Conservation (phyloP, 2,113 vertebrate species). For the Scolopax mira region DNA sequence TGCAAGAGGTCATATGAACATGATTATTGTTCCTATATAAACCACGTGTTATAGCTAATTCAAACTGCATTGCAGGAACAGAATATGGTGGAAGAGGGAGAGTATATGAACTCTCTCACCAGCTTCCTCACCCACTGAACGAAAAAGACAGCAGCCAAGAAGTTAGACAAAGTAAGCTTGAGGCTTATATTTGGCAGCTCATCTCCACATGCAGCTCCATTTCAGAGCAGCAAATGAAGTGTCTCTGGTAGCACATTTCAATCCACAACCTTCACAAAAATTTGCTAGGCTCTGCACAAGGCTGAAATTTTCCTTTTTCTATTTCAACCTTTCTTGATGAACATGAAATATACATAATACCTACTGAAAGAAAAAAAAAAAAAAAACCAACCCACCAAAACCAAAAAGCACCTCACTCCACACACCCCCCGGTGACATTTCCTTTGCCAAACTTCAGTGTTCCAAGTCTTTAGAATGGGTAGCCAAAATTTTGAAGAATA, state of each 20-base stretch:
- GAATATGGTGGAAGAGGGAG: not conserved
- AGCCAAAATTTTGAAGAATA: not conserved
- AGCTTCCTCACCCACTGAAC: not conserved
- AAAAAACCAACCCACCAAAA: no score
- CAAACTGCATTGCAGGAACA: not conserved
- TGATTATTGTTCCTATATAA: not conserved
- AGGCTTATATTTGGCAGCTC: not conserved
- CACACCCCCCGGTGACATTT: not conserved
- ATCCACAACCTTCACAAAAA: not conserved
- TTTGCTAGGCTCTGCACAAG: not conserved
- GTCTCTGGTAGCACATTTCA: not conserved
- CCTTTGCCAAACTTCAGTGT: not conserved
- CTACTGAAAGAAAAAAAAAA: not conserved
- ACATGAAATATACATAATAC: not conserved
- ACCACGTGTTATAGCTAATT: not conserved
- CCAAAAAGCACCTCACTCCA: no score
- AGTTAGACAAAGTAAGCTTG: not conserved
- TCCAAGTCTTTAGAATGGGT: not conserved
- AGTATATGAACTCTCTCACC: not conserved
- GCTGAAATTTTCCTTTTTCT: not conserved
- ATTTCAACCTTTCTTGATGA: not conserved
- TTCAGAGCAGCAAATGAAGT: not conserved
- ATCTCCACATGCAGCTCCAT: not conserved
- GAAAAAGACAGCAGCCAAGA: not conserved
- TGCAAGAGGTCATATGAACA: not conserved